Base-by-base conservation (phyloP, 1,140 invertebrate genomes). In the Cyrtorhinus lividipennis region DNA sequence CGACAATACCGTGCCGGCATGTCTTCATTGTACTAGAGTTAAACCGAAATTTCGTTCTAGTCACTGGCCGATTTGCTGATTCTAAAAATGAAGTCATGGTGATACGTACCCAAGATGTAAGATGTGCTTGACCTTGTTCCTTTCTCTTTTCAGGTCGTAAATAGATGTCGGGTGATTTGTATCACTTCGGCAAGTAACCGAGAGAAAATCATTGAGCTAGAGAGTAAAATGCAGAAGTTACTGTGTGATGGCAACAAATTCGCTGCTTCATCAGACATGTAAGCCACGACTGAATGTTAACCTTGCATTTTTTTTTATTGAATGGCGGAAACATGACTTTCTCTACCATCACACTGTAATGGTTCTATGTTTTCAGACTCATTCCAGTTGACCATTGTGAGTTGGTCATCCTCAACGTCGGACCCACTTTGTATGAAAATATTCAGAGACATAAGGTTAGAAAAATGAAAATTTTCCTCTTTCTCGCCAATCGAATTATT, bases 171-270 rank as follows among this genome's bases (percentile, higher is more conserved):
- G 61, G 86, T 95, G 10, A 88, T 95, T 67, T 91, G 90, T 69
- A 85, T 95, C 2, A 93, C 91, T 2, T 87, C 88, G 69, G 84
- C 88, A 2, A 80, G 88, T 66, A 88, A 89, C 73, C 84, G 92
- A 72, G 81, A 81, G 5, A 88, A 88, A 64, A 86, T 92, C 73
- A 83, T 86, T 68, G 85, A 84, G 69, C 73, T 94, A 23, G 85
- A 92, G 70, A 88, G 91, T 65, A 92, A 89, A 70, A 90, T 93
- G 68, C 76, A 86, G 24, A 88, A 84, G 64, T 83, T 87, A 45
- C 68, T 89, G 20, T 72, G 84, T 2, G 84, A 90, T 69, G 86
- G 91, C 68, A 95, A 94, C 73, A 87, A 87, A 71, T 75, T 83
- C 48, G 82, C 81, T 13, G 66, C 76, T n/a, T 71, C 73, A 12